Conservation (phyloP, 1,140 invertebrate species). For the Drosophila rhopaloa region DNA sequence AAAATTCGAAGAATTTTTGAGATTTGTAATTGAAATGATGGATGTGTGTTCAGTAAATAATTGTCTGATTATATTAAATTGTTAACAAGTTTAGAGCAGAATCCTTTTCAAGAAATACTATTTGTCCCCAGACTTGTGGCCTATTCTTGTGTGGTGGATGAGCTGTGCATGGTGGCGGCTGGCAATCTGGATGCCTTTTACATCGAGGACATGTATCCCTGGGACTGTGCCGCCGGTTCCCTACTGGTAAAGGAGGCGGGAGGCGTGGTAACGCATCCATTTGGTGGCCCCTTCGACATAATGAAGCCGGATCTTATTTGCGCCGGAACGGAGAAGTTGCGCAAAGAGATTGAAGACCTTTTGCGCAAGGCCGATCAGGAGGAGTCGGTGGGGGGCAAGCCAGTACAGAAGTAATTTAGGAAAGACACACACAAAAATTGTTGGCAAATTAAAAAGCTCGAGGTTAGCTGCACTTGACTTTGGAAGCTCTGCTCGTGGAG, state of each 20-base stretch:
- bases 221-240: constrained; percentile 89
- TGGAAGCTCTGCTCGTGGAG: constrained; percentile 9
- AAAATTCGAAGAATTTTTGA: no score
- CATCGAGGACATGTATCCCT: constrained; percentile 89
- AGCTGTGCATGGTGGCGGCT: constrained; percentile 90
- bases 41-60: no score
- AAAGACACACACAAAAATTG: constrained; percentile 31
- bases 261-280: constrained; percentile 85
- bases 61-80: no score
- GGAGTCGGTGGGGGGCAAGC: constrained; percentile 68
- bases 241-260: constrained; percentile 92
- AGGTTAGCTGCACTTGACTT: constrained; percentile 9
- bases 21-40: no score
- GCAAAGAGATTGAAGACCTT: constrained; percentile 70
- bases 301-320: constrained; percentile 88
- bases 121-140: constrained; percentile 59
- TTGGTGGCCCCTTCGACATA: constrained; percentile 88
- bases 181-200: constrained; percentile 90
- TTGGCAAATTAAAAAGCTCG: constrained; percentile 39
- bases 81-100: no score
- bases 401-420: constrained; percentile 49
- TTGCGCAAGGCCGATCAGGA: constrained; percentile 69
- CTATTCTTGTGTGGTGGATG: constrained; percentile 76
- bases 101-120: not conserved
- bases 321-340: constrained; percentile 85